Evolutionary conservation across 35 echinoderm and acorn worm species (phyloP), one percentile per base, ranked within the genome.

Genomic region (Antedon bifida): DNA sequence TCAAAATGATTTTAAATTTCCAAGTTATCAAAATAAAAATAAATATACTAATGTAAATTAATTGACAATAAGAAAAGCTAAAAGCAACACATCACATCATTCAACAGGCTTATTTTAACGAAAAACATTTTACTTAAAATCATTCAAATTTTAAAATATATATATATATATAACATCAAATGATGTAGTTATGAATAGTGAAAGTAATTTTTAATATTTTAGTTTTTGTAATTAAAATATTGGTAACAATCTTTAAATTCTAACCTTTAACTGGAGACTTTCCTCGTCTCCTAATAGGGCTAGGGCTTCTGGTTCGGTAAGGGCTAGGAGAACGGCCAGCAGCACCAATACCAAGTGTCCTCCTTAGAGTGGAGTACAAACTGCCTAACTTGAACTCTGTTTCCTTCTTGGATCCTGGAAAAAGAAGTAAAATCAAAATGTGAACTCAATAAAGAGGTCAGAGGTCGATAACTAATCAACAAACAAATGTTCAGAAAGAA

Each of bases 321-420:
- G 78, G 78, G 36, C 78, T 80, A 38, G 92, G 87, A 23, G 85
- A 75, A 31, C 78, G 34, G 30, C 84, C 90, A 30, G 87, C 88
- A 3, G 90, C 83, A 26, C 94, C 94, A 31, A 97, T 92, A 30
- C 94, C 94, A n/a, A 97, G 90, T 26, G 94, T 97, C 12, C 94
- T 73, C 35, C 94, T 80, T 32, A 97, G 77, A 26, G 94, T 89
- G 19, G 94, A 97, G 36, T 97, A 84, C 8, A 97, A 85, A 30
- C 90, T 92, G 30, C 89, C 90, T 5, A 97, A 84, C 79, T 97
- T 97, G 83, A 97, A 97, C 74, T 97, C 94, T n/a, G 92, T 88
- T 45, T 97, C 90, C 42, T 87, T 90, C 77, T 97, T 97, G 28
- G 90, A 85, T 75, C 90, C 94, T 97, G 75, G 38, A 33, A 26